Base-by-base conservation (phyloP, 2,113 vertebrate species). In the Tragelaphus scriptus region DNA sequence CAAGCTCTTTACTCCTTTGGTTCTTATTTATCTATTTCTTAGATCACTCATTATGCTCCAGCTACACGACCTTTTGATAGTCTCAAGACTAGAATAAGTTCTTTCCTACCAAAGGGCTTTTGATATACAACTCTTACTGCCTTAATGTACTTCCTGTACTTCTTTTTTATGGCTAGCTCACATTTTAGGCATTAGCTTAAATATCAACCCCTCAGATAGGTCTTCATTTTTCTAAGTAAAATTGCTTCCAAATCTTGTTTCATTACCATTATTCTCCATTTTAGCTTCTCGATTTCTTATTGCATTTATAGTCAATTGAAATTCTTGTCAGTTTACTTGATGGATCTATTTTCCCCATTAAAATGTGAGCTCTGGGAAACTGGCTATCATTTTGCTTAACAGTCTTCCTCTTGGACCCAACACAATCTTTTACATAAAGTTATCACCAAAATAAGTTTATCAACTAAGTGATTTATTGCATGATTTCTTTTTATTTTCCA, bases 371-470 rank as follows among this genome's bases (percentile, higher is more conserved):
- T 82, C 28, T 14, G 19, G 40, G 49, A 63, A 79, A 75, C 21
- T 23, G 49, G 58, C 26, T 23, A 36, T 47, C 49, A 86, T 65
- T 89, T 61, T 63, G 32, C 55, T 88, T 59, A 65, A 28, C 12
- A 10, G 6, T 17, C 68, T 55, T 44, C 28, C n/a, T 81, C 44
- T 16, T 65, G 26, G 53, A n/a, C 19, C 5, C 26, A 92, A 47
- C 68, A 92, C 6, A 81, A 23, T 63, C 40, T 65, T 94, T 89
- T 71, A 40, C 23, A 75, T 2, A 53, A 26, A 40, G 13, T 12
- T 81, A 58, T 61, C 61, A 92, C 26, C 47, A 84, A 91, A 79
- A 47, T 51, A 84, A 36, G 32, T 53, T 58, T 95, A 89, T 75
- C 26, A 58, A 16, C 11, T 86, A 80, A 81, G 32, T n/a, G 49